phyloP scores from a whole-genome alignment of 2,888 invertebrate species.

The Ceramica pisi region DNA sequence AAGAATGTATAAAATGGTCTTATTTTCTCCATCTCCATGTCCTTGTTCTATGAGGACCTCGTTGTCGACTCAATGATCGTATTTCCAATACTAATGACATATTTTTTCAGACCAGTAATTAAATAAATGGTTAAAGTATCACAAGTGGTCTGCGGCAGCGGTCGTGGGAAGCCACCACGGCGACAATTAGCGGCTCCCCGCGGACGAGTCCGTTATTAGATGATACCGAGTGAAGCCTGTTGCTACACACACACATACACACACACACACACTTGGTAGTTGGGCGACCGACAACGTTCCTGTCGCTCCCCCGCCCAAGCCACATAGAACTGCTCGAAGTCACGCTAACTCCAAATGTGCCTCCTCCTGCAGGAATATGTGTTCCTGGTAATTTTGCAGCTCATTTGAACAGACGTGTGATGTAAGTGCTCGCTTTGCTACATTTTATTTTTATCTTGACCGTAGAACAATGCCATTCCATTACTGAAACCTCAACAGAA shows the following conservation, averaged over 20 bases:
- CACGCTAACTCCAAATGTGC: constrained; percentile 15
- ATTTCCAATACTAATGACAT: neutral
- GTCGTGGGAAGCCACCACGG: neutral
- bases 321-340: neutral
- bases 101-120: neutral
- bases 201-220: neutral
- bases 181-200: constrained; percentile 8
- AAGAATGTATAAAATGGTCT: neutral
- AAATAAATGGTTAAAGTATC: neutral
- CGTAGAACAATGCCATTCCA: constrained; percentile 10
- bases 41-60: no score
- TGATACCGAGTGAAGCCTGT: neutral
- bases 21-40: neutral
- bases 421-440: neutral
- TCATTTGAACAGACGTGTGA: constrained; percentile 2
- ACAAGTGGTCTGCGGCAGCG: neutral
- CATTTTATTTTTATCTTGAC: neutral
- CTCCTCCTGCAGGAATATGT: constrained; percentile 1
- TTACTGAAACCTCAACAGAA: constrained; percentile 10
- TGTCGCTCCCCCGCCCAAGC: neutral
- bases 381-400: neutral
- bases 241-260: neutral
- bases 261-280: neutral
- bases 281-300: neutral
- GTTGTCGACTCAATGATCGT: neutral